Evolutionary conservation across 2,888 invertebrate species (phyloP).

Genomic region (Arrhopalites spinosus): DNA sequence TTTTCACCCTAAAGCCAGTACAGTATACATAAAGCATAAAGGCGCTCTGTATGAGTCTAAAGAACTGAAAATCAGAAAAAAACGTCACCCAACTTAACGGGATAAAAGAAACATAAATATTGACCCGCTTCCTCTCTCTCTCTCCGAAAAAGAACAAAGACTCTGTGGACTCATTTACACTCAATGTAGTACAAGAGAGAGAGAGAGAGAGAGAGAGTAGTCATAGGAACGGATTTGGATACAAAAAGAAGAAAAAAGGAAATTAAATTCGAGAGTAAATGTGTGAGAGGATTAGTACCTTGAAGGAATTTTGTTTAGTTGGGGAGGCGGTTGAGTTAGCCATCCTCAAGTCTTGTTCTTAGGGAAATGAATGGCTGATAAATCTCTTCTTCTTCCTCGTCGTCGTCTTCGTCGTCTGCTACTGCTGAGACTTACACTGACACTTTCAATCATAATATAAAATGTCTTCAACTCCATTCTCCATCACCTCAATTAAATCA

Average conservation of each 20-base stretch:
- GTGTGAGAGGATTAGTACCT: too few species aligned
- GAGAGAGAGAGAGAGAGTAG: too few species aligned
- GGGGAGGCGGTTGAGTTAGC: slow-evolving; percentile 38
- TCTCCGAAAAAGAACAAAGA: background rate
- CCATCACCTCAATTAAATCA: too few species aligned
- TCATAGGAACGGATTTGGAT: too few species aligned
- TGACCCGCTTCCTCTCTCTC: background rate
- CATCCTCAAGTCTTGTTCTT: slow-evolving; percentile 28
- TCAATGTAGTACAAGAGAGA: background rate
- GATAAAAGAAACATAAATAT: slow-evolving; percentile 3
- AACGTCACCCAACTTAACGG: background rate
- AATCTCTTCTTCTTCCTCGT: background rate
- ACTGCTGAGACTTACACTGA: too few species aligned
- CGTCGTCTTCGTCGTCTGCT: background rate
- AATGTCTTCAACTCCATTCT: too few species aligned
- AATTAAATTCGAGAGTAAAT: too few species aligned
- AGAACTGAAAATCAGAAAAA: background rate
- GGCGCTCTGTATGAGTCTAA: background rate
- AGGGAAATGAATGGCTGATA: background rate
- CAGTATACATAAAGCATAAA: background rate
- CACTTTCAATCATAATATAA: too few species aligned
- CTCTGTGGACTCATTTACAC: background rate
- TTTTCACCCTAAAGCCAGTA: background rate
- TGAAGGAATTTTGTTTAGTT: slow-evolving; percentile 35
- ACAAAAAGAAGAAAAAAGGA: background rate